Evolutionary conservation across 2,797 vertebrate species (phyloP).

Genomic region (Rhinophrynus dorsalis): DNA sequence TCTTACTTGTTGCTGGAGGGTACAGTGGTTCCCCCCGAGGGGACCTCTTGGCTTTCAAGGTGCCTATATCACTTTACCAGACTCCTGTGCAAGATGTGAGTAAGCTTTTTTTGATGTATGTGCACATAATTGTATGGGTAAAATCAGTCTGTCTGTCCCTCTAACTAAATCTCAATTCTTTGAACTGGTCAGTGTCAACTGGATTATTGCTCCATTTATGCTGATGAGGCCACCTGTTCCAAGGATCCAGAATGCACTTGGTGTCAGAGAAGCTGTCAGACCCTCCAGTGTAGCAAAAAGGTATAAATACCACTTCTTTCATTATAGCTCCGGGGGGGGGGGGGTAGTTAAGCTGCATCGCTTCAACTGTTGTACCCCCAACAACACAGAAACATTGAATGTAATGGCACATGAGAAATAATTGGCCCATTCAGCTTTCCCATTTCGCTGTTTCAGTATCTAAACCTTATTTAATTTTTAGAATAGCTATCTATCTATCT

Average conservation of each 20-base stretch:
- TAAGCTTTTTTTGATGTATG: too few species aligned
- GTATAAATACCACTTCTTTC: constrained; percentile 58
- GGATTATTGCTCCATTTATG: constrained; percentile 83
- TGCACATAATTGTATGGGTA: too few species aligned
- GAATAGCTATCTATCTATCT: too few species aligned
- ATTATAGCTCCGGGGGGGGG: too few species aligned
- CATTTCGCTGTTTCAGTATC: not conserved
- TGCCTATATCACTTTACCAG: constrained; percentile 74
- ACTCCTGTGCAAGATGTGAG: constrained; percentile 64
- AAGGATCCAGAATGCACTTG: constrained; percentile 90
- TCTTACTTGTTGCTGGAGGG: constrained; percentile 86
- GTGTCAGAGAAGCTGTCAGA: constrained; percentile 87
- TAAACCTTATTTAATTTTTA: too few species aligned
- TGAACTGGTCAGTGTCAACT: constrained; percentile 66
- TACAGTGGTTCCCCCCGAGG: constrained; percentile 85
- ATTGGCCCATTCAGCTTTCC: not conserved
- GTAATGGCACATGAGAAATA: too few species aligned
- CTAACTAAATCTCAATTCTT: too few species aligned
- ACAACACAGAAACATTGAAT: too few species aligned
- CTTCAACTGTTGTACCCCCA: too few species aligned
- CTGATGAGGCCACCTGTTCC: constrained; percentile 82
- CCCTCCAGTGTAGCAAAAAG: constrained; percentile 77
- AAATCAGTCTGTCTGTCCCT: not conserved
- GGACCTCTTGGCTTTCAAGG: constrained; percentile 89
- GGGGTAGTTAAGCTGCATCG: too few species aligned